Conservation (phyloP, 1,140 invertebrate species). For the Solen grandis region DNA sequence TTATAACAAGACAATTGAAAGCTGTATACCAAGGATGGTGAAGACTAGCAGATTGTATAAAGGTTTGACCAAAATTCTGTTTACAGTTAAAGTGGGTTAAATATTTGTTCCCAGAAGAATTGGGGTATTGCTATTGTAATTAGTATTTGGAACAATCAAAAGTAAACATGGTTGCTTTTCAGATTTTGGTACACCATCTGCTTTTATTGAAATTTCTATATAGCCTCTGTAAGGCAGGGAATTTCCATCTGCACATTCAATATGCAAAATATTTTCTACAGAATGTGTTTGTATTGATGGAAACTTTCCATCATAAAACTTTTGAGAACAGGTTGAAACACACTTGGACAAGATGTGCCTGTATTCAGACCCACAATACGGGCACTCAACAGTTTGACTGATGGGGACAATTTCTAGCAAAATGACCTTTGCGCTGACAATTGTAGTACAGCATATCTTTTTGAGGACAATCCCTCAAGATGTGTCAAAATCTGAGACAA, state of each 20-base stretch:
- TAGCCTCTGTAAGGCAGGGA: constrained; percentile 15
- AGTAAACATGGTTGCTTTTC: neutral
- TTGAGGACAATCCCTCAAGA: too few relatives aligned
- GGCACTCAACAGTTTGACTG: constrained; percentile 12
- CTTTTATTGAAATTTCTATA: constrained; percentile 10
- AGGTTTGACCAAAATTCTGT: neutral
- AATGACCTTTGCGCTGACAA: neutral
- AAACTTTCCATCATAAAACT: constrained; percentile 33
- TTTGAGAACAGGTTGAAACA: neutral
- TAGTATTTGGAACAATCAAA: neutral
- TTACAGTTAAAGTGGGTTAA: neutral
- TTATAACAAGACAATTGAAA: constrained; percentile 11
- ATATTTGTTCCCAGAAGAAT: constrained; percentile 16
- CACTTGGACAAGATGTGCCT: constrained; percentile 14
- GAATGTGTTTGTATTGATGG: neutral
- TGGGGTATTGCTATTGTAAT: constrained; percentile 5
- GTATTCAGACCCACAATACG: constrained; percentile 7
- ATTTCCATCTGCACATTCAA: constrained; percentile 41
- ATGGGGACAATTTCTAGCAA: constrained; percentile 17
- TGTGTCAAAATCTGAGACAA: too few relatives aligned
- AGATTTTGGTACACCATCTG: neutral
- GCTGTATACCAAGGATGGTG: constrained; percentile 15
- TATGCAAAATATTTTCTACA: neutral
- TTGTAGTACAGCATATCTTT: neutral
- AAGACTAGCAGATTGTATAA: constrained; percentile 22